A percentile compares a stretch with the other conserved stretches of the same genome.
Conservation (phyloP, 2,113 vertebrate species). For the Calcarius ornatus region DNA sequence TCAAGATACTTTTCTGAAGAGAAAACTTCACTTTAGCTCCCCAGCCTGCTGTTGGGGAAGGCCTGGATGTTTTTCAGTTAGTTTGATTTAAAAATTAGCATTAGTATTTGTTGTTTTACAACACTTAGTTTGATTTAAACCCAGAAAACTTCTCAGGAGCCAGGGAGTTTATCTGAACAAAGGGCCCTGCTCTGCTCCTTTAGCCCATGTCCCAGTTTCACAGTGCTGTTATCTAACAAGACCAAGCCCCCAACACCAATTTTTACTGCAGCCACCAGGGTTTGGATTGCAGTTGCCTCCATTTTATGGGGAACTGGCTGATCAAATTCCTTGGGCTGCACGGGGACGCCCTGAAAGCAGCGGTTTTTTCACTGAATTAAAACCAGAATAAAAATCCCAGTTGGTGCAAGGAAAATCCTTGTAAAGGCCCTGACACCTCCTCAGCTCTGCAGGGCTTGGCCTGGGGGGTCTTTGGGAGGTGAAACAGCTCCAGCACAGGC, state of each 20-base stretch:
- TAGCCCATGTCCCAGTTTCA: not conserved
- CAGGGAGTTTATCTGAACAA: not conserved
- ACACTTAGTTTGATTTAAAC: not conserved
- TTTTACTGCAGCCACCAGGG: not conserved
- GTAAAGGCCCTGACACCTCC: slow-evolving; percentile 9
- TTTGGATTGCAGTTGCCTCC: not conserved
- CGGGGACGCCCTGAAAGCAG: not conserved
- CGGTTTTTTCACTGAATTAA: not conserved
- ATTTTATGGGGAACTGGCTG: not conserved
- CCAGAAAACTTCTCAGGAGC: not conserved
- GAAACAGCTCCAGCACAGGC: not conserved
- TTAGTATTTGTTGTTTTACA: too few relatives aligned
- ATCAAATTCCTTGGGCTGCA: not conserved
- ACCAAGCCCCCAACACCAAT: not conserved
- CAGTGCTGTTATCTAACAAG: not conserved
- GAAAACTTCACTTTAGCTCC: not conserved
- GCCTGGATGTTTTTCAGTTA: not conserved
- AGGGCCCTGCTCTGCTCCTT: not conserved
- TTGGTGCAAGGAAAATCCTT: slow-evolving; percentile 14
- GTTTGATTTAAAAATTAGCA: too few relatives aligned
- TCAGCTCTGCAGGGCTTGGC: not conserved
- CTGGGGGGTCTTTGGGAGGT: not conserved
- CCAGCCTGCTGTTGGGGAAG: not conserved
- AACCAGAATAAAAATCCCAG: not conserved
- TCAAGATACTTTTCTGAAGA: not conserved